Evolutionary conservation across 2,888 invertebrate genomes (phyloP), one percentile per base, ranked within the genome.

Genomic region (Anthrax anthrax): DNA sequence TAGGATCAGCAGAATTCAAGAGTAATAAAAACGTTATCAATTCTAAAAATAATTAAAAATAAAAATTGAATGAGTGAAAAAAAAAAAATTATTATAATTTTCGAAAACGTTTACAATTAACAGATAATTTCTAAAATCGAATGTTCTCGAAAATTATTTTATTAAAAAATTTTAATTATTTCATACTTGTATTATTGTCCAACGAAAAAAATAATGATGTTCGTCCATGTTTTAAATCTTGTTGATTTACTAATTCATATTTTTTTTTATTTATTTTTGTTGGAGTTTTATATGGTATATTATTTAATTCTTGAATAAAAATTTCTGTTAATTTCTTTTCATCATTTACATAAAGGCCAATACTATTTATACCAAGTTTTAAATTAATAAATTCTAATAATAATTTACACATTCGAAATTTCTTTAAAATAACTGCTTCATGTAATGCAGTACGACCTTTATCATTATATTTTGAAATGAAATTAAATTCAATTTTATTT

Each of bases 1-100:
- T 58, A 3, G 67, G 67, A 56, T 65, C 58, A 10, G 58, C 55
- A 16, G 63, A 44, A 36, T 52, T 37, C 17, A 19, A 39, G 13
- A 50, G 34, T 18, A 52, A 19, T 38, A 50, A 44, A 18, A 47
- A 44, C 9, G 43, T 32, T 32, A 49, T 45, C 8, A 42, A 12
- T 46, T 48, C 52, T 47, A 16, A 37, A 46, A 47, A 42, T 4
- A 47, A 42, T 4, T n/a, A 23, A 27, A 16, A n/a, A 29, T 29
- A 23, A 4, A 23, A 23, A 23, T 8, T 6, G 23, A 23, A 23
- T 6, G 8, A 23, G 8, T 6, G 23, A 8, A 23, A 23, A 4
- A 23, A n/a, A 10, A 29, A 17, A 2, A 38, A 13, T 36, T 43
- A 16, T 4, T 19, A 34, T 2, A 3, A 18, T 8, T 23, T 23